Evolutionary conservation across 2,888 invertebrate genomes (phyloP), one percentile per base, ranked within the genome.

Genomic region (Lasioglossum oenotherae): DNA sequence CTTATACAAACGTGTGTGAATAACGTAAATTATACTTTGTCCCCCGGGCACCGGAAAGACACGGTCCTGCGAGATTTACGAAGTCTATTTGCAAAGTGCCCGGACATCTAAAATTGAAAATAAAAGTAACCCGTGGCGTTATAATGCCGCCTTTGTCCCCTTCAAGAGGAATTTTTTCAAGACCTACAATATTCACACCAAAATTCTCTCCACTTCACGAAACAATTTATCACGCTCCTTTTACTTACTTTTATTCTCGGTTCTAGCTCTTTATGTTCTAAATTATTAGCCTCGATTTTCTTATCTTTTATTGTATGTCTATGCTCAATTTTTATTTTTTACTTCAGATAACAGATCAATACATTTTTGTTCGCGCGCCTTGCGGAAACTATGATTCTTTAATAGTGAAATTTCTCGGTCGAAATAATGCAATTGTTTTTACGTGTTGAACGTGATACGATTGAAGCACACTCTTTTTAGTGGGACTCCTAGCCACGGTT

Each of bases 11-110:
- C 35, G 49, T 46, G 49, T 46, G 71, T 60, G 85, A 78, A 80
- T 78, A 78, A 57, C 38, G 35, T 49, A 87, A 82, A 14, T 74
- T 82, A 72, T 78, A 82, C 67, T 44, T 67, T 79, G 67, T 23
- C 41, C 38, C 38, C 31, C 41, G 27, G 41, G 31, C 57, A 5
- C 57, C 72, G 49, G 19, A 23, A 35, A 35, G 67, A 67, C 35
- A 49, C 49, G 75, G 44, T 27, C 27, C 46, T 46, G 49, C 4
- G 53, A 74, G 67, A 74, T 49, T 46, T 19, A 57, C 46, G 35
- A 38, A 38, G 35, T 69, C 69, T 69, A 38, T 38, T 35, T 23
- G 23, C 23, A 69, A 69, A 69, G 69, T 35, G 23, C 12, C 69
- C 23, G 35, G 38, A 23, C 35, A 23, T 69, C 23, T 38, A 8